These are phyloP conservation scores for Xenus cinereus DNA, from an alignment of 2,113 vertebrate species.

Conservation along the genomic window DNA sequence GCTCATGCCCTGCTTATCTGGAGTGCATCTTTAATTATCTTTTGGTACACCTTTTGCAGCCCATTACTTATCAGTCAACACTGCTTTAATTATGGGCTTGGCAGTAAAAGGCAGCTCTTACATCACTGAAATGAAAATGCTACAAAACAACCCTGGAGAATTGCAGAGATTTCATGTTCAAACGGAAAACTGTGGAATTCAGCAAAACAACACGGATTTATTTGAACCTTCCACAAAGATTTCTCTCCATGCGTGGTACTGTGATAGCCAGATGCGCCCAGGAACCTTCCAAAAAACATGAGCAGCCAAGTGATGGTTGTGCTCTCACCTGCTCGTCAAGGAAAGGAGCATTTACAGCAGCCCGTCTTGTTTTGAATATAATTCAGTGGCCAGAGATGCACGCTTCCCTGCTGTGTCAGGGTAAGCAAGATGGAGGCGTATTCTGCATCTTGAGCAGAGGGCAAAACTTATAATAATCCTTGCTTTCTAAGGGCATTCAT, in stretches of 20 bases:
- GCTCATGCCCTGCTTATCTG: slow-evolving; percentile 37
- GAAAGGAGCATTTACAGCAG: background rate
- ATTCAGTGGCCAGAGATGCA: background rate
- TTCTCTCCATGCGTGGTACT: background rate
- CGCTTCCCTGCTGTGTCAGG: background rate
- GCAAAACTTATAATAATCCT: background rate
- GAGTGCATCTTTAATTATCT: slow-evolving; percentile 46
- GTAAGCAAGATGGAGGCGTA: background rate
- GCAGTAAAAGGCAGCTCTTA: slow-evolving; percentile 16
- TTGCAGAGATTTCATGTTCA: background rate
- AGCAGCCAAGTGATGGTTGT: background rate
- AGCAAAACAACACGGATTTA: background rate
- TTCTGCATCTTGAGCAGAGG: background rate
- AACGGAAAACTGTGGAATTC: background rate
- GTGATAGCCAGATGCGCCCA: background rate
- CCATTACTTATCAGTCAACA: slow-evolving; percentile 55
- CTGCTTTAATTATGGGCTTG: slow-evolving; percentile 50
- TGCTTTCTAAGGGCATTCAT: background rate
- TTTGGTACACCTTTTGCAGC: slow-evolving; percentile 53
- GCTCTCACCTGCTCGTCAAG: background rate
- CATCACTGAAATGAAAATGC: slow-evolving; percentile 41
- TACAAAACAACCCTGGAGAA: background rate
- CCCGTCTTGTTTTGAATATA: background rate
- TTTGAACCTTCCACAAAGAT: background rate
- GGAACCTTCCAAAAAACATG: background rate